phyloP scores from a whole-genome alignment of 2,113 vertebrate genomes.

The Macheiramphus alcinus region DNA sequence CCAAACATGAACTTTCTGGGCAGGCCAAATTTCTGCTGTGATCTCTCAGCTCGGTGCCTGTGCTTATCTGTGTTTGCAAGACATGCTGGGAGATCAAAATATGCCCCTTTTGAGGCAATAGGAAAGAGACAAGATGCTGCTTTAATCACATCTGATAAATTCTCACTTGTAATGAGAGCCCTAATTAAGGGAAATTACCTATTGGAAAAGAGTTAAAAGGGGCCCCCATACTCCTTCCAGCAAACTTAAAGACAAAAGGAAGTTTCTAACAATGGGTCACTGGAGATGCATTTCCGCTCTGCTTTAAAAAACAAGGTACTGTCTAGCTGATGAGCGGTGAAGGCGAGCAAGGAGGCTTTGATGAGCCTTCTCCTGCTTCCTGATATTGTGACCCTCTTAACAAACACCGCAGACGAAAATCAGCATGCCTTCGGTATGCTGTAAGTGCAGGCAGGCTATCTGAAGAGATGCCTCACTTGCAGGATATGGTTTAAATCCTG shows the following conservation, averaged over 20 bases:
- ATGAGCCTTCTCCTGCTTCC: slow-evolving; percentile 98
- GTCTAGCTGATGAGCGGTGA: slow-evolving; percentile 86
- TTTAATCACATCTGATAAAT: slow-evolving; percentile 76
- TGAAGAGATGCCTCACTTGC: slow-evolving; percentile 83
- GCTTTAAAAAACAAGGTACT: slow-evolving; percentile 88
- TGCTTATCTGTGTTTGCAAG: slow-evolving; percentile 57
- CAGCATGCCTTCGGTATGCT: slow-evolving; percentile 75
- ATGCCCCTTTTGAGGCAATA: slow-evolving; percentile 60
- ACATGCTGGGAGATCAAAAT: slow-evolving; percentile 65
- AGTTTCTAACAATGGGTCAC: slow-evolving; percentile 96
- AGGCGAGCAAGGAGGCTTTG: slow-evolving; percentile 84
- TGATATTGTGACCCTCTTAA: slow-evolving; percentile 95
- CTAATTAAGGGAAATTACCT: slow-evolving; percentile 84
- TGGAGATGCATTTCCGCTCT: slow-evolving; percentile 96
- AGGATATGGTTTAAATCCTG: slow-evolving; percentile 98
- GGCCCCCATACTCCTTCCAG: slow-evolving; percentile 76
- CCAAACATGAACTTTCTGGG: slow-evolving; percentile 49
- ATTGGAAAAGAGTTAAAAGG: slow-evolving; percentile 81
- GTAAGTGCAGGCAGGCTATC: slow-evolving; percentile 76
- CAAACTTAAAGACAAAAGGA: slow-evolving; percentile 90
- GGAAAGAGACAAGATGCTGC: slow-evolving; percentile 72
- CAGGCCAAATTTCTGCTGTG: slow-evolving; percentile 39
- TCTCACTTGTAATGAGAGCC: slow-evolving; percentile 71
- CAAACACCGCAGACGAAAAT: slow-evolving; percentile 84
- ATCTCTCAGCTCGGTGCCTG: not conserved